These are phyloP conservation scores for Palythoa grandis DNA, from an alignment of 92 coral and sea anemone genomes.

Conservation along the genomic window DNA sequence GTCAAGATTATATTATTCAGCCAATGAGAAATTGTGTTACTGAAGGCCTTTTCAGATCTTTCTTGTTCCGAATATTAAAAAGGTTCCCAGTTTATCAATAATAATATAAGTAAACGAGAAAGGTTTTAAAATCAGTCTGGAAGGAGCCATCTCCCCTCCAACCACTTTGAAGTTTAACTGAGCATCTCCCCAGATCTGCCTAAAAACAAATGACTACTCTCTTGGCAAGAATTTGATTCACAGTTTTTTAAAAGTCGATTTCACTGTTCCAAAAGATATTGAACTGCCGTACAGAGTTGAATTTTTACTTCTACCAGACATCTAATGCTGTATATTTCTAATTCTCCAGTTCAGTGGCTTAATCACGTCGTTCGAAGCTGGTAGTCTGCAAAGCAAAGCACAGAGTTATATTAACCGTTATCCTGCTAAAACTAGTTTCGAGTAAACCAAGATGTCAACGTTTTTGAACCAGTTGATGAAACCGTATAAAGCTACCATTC, in stretches of 20 bases:
- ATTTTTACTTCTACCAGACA: background rate
- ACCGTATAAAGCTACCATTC: too few relatives aligned
- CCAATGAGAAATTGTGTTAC: too few relatives aligned
- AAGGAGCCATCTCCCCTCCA: too few relatives aligned
- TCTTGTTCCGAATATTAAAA: too few relatives aligned
- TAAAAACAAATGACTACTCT: background rate
- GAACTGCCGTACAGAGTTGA: background rate
- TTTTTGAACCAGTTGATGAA: background rate
- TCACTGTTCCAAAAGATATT: background rate
- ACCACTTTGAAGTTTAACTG: too few relatives aligned
- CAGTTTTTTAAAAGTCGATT: background rate
- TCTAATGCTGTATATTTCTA: background rate
- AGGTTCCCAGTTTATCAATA: too few relatives aligned
- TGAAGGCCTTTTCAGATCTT: too few relatives aligned
- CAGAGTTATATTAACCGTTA: background rate
- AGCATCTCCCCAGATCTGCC: too few relatives aligned
- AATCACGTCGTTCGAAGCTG: conserved; percentile 95
- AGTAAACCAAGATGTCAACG: background rate
- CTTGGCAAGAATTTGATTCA: background rate
- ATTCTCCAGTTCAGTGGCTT: background rate
- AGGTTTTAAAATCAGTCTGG: too few relatives aligned
- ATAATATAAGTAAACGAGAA: too few relatives aligned
- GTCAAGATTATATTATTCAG: too few relatives aligned
- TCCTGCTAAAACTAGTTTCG: background rate
- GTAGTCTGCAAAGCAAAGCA: conserved; percentile 77